Percentiles rank a stretch among this genome's conserved stretches.
phyloP scores from a whole-genome alignment of 2,113 vertebrate genomes.

The Apistogramma diplotaenia region DNA sequence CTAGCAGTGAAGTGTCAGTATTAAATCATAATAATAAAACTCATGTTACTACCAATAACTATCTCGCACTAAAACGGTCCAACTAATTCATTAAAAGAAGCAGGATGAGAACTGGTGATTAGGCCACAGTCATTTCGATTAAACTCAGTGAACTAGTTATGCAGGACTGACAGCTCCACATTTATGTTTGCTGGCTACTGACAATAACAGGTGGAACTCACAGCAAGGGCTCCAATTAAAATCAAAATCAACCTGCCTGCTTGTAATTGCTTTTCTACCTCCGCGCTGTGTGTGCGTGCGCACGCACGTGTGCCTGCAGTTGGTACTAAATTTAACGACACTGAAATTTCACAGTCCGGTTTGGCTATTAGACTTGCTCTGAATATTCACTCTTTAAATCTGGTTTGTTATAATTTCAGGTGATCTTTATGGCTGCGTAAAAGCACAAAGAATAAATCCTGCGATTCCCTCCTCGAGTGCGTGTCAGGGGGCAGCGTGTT shows the following conservation, averaged over 20 bases:
- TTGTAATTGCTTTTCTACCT: constrained; percentile 64
- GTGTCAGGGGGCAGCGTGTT: neutral
- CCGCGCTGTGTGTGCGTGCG: neutral
- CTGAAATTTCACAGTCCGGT: constrained; percentile 31
- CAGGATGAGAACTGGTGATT: constrained; percentile 37
- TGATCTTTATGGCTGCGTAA: constrained; percentile 28
- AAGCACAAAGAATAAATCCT: constrained; percentile 12
- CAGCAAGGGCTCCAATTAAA: constrained; percentile 66
- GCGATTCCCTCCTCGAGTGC: neutral
- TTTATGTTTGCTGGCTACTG: constrained; percentile 58
- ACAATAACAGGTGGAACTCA: constrained; percentile 68
- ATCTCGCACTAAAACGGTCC: constrained; percentile 30
- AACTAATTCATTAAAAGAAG: constrained; percentile 48
- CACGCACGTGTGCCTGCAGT: neutral
- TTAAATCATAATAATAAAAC: neutral
- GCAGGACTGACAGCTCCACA: constrained; percentile 34
- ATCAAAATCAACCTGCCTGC: constrained; percentile 68
- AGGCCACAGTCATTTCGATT: constrained; percentile 30
- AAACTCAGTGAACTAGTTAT: constrained; percentile 30
- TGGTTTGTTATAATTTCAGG: constrained; percentile 21
- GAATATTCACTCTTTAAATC: constrained; percentile 27
- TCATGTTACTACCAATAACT: constrained; percentile 31
- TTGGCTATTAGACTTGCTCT: constrained; percentile 28
- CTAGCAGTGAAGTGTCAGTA: neutral
- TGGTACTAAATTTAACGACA: constrained; percentile 39